These are phyloP conservation scores for Drosophila sucinea DNA, from an alignment of 1,140 invertebrate species.

Conservation along the genomic window DNA sequence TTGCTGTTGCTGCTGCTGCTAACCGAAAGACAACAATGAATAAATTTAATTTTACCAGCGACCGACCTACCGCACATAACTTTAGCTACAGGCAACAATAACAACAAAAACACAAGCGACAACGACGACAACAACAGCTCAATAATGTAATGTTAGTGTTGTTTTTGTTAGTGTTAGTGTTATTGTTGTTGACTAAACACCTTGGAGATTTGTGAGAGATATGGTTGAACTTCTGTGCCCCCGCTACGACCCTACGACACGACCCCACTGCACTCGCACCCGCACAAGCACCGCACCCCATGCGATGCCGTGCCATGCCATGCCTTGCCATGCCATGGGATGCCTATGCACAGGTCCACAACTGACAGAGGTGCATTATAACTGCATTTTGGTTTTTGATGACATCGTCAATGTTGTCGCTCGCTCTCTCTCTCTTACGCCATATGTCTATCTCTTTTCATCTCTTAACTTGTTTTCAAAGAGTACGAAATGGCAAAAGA, in stretches of 20 bases:
- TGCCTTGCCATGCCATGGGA: not conserved
- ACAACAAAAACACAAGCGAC: not conserved
- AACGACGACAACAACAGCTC: constrained; percentile 11
- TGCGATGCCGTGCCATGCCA: not conserved
- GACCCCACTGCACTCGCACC: constrained; percentile 5
- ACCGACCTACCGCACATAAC: constrained; percentile 74
- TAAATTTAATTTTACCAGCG: constrained; percentile 79
- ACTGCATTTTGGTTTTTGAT: constrained; percentile 80
- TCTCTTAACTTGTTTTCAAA: constrained; percentile 5
- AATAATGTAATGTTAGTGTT: constrained; percentile 23
- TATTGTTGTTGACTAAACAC: constrained; percentile 77
- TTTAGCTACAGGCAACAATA: constrained; percentile 26
- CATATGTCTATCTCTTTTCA: not conserved
- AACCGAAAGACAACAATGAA: constrained; percentile 75
- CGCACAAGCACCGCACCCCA: not conserved
- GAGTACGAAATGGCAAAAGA: constrained; percentile 26
- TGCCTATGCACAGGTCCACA: constrained; percentile 9
- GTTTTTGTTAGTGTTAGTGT: constrained; percentile 18
- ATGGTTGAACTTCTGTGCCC: constrained; percentile 40
- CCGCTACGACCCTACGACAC: constrained; percentile 10
- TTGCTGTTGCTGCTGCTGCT: constrained; percentile 18
- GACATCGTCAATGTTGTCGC: constrained; percentile 70
- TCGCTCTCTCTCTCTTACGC: constrained; percentile 4
- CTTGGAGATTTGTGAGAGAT: constrained; percentile 66
- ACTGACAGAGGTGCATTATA: constrained; percentile 69